Conservation (phyloP, 2,797 vertebrate species). For the Hozukius guyotensis region DNA sequence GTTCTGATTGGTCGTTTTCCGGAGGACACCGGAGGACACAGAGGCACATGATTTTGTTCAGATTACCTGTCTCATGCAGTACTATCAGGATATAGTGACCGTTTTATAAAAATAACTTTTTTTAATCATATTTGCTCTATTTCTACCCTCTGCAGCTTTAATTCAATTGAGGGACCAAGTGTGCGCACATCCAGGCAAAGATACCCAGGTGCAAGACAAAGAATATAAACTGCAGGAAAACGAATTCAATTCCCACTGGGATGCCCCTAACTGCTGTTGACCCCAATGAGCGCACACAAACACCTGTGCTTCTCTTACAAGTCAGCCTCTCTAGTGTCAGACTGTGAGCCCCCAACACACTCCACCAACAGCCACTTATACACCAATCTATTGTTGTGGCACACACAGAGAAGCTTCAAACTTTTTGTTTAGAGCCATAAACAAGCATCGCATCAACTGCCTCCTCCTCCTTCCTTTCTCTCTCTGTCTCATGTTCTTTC, state of each 20-base stretch:
- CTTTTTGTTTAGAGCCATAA: slow-evolving; percentile 33
- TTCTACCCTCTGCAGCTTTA: too few species aligned
- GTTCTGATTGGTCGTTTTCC: too few species aligned
- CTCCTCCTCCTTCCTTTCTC: neutral
- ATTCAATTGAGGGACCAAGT: neutral
- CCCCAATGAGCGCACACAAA: neutral
- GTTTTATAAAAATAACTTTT: too few species aligned
- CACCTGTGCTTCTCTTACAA: neutral
- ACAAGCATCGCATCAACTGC: slow-evolving; percentile 15
- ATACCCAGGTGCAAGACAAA: neutral
- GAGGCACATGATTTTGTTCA: too few species aligned
- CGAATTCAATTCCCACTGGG: neutral
- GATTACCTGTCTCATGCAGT: too few species aligned
- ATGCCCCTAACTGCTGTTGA: neutral
- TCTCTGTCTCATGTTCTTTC: slow-evolving; percentile 7
- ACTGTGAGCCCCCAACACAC: neutral
- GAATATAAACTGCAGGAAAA: neutral
- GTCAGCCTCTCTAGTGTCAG: neutral
- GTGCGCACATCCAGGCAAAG: neutral
- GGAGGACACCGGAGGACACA: too few species aligned
- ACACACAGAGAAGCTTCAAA: neutral
- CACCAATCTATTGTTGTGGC: slow-evolving; percentile 8
- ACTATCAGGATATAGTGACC: too few species aligned
- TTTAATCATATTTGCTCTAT: too few species aligned
- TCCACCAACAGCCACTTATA: slow-evolving; percentile 9